Evolutionary conservation across 1,140 invertebrate genomes (phyloP).

Genomic region (Ruditapes philippinarum): DNA sequence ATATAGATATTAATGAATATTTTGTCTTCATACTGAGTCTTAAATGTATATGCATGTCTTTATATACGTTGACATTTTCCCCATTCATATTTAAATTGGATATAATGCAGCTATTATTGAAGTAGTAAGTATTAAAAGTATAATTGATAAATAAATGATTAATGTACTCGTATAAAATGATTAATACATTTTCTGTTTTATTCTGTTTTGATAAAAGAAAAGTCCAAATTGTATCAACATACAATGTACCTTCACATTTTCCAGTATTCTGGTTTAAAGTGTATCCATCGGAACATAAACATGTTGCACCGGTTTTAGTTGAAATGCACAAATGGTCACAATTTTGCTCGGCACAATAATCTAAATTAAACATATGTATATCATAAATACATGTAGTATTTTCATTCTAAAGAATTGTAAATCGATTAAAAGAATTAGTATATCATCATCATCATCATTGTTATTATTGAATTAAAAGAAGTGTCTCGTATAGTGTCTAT

Average conservation of each 20-base stretch:
- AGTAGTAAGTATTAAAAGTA: too few species aligned
- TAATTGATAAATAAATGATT: too few species aligned
- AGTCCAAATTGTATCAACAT: too few species aligned
- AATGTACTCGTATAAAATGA: too few species aligned
- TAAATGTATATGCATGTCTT: too few species aligned
- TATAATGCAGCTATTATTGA: too few species aligned
- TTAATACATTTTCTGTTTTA: too few species aligned
- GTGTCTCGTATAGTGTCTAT: neutral
- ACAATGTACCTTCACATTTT: constrained; percentile 26
- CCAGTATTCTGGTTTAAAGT: neutral
- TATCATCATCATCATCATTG: neutral
- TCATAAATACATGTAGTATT: neutral
- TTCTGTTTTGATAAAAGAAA: too few species aligned
- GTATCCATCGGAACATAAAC: constrained; percentile 16
- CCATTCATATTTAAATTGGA: too few species aligned
- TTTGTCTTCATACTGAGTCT: too few species aligned
- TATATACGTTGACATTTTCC: too few species aligned
- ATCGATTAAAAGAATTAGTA: neutral
- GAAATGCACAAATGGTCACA: constrained; percentile 24
- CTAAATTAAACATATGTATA: neutral
- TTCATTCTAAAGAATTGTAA: neutral
- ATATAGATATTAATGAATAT: too few species aligned
- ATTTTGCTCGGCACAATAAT: constrained; percentile 6
- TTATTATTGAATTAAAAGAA: neutral
- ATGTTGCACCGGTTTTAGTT: neutral